Evolutionary conservation across 35 echinoderm and acorn worm species (phyloP).

Genomic region (Lytechinus variegatus): DNA sequence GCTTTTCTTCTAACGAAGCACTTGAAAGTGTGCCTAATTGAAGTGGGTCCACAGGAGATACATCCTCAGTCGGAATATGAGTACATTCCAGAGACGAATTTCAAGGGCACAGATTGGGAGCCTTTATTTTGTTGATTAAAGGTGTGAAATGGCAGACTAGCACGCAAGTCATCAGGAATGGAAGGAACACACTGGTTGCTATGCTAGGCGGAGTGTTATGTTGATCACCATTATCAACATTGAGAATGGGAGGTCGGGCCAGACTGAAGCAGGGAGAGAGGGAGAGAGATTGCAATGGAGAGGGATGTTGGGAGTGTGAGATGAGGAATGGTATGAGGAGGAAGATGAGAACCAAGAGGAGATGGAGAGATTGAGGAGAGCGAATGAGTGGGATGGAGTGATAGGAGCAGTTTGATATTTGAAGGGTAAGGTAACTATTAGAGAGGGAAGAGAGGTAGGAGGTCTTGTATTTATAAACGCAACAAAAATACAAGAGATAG

Average conservation of each 20-base stretch:
- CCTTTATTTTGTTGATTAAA: background rate
- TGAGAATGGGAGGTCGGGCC: background rate
- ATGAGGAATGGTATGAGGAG: background rate
- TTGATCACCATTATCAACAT: constrained; percentile 31
- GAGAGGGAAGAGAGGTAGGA: no score
- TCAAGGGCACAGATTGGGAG: background rate
- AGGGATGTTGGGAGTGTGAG: background rate
- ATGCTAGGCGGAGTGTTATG: constrained; percentile 46
- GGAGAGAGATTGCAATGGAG: background rate
- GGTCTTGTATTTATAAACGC: no score
- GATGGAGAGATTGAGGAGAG: no score
- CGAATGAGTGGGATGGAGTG: background rate
- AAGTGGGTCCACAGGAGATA: background rate
- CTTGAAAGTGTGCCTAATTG: background rate
- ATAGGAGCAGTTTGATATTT: no score
- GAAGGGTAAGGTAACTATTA: no score
- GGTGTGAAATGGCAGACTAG: constrained; percentile 4
- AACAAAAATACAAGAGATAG: no score
- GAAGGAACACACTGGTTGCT: constrained; percentile 36
- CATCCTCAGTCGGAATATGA: background rate
- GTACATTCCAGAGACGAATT: background rate
- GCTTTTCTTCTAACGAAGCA: background rate
- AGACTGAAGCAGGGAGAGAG: background rate
- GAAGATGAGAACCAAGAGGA: no score
- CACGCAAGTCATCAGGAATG: background rate